Evolutionary conservation across 2,113 vertebrate genomes (phyloP).

Genomic region (Telmatochromis sp.): DNA sequence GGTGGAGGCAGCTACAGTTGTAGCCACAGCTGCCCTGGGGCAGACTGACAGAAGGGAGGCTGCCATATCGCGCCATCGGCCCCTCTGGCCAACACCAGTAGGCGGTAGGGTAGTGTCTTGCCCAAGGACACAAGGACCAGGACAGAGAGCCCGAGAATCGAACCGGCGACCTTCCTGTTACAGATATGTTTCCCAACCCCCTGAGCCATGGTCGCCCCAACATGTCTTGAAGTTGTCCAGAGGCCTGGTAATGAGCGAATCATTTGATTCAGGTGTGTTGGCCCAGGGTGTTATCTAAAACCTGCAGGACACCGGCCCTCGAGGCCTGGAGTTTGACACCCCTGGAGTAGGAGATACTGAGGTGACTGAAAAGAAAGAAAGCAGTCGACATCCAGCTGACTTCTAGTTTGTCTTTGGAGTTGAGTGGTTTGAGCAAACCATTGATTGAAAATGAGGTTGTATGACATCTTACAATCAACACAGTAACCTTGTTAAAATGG

Average conservation of each 20-base stretch:
- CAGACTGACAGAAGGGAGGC: too few relatives aligned
- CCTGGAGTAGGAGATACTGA: not conserved
- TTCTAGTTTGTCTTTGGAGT: not conserved
- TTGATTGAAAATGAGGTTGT: not conserved
- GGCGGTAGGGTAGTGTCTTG: rapidly evolving
- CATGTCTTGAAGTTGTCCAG: not conserved
- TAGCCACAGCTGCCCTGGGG: too few relatives aligned
- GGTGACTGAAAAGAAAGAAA: not conserved
- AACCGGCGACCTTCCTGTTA: rapidly evolving
- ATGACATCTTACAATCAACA: not conserved
- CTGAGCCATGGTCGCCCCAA: too few relatives aligned
- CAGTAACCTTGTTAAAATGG: not conserved
- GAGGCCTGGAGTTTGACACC: not conserved
- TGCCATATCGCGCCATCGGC: too few relatives aligned
- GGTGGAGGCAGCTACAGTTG: too few relatives aligned
- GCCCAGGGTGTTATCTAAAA: not conserved
- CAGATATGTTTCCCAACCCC: too few relatives aligned
- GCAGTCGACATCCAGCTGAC: rapidly evolving
- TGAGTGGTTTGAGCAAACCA: not conserved
- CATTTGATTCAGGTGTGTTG: not conserved
- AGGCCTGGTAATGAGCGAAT: not conserved
- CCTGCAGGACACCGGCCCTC: not conserved
- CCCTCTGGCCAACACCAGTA: too few relatives aligned
- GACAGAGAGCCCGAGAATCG: too few relatives aligned
- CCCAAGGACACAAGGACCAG: too few relatives aligned